Conservation (phyloP, 2,888 invertebrate genomes). For the Tenthredo notha region DNA sequence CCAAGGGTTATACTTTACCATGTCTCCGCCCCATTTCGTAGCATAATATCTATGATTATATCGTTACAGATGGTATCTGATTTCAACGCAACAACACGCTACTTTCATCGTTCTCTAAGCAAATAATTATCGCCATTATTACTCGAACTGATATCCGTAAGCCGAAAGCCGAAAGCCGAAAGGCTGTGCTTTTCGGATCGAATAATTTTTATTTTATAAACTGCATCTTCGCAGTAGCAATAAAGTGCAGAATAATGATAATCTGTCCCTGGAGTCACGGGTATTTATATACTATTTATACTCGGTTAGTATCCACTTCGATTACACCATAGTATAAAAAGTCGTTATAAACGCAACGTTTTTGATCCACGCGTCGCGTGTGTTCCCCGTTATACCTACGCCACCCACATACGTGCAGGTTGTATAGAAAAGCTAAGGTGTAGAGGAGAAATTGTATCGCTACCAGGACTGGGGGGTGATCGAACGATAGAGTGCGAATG, state of each 20-base stretch:
- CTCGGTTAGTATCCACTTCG: slow-evolving; percentile 2
- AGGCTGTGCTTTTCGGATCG: not conserved
- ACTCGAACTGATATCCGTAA: not conserved
- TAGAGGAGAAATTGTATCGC: slow-evolving; percentile 42
- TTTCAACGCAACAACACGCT: slow-evolving; percentile 49
- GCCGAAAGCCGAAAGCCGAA: not conserved
- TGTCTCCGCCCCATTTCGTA: slow-evolving; percentile 6
- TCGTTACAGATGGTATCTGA: slow-evolving; percentile 43
- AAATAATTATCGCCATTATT: slow-evolving; percentile 42
- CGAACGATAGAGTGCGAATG: slow-evolving; percentile 65
- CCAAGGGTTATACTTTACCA: slow-evolving; percentile 21
- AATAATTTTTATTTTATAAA: not conserved
- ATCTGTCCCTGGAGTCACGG: not conserved
- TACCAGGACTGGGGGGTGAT: slow-evolving; percentile 60
- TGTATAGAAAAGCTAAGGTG: slow-evolving; percentile 26
- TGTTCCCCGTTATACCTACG: not conserved
- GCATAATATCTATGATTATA: slow-evolving; percentile 45
- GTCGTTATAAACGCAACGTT: slow-evolving; percentile 11
- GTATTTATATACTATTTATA: not conserved
- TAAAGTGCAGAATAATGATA: not conserved
- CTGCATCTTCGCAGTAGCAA: not conserved
- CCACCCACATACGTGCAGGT: slow-evolving; percentile 5
- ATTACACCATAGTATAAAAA: slow-evolving; percentile 27
- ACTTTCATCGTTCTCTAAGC: slow-evolving; percentile 30
- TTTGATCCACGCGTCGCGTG: slow-evolving; percentile 48